phyloP scores from a whole-genome alignment of 2,797 vertebrate genomes.

The Galagoides demidoff region DNA sequence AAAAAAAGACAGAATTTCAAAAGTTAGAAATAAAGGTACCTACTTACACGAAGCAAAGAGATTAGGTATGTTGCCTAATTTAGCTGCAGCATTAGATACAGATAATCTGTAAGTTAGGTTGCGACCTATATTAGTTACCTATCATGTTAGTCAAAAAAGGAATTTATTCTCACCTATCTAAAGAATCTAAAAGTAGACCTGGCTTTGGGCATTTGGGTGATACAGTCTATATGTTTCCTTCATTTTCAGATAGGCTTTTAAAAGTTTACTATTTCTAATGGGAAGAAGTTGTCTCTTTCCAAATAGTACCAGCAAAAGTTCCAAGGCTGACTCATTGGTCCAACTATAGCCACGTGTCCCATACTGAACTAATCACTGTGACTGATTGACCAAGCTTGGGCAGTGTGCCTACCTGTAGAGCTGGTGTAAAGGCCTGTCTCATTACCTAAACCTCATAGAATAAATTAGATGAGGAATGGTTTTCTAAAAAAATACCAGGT shows the following conservation, averaged over 20 bases:
- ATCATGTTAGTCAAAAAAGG: background rate
- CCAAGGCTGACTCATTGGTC: background rate
- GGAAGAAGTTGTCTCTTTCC: background rate
- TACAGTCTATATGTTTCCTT: background rate
- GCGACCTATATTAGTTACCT: background rate
- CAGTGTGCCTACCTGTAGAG: background rate
- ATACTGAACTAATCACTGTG: background rate
- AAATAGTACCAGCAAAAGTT: background rate
- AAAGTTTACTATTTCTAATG: background rate
- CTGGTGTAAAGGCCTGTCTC: background rate
- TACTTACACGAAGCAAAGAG: background rate
- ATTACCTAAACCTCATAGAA: background rate
- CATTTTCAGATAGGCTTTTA: conserved; percentile 37
- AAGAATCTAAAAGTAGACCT: background rate
- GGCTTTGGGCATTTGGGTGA: background rate
- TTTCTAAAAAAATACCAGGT: background rate
- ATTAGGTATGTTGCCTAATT: background rate
- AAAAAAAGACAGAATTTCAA: background rate
- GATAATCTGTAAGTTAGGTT: background rate
- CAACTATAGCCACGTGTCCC: background rate
- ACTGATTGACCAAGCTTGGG: background rate
- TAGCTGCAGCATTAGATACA: background rate
- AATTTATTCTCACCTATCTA: background rate
- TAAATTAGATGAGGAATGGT: background rate
- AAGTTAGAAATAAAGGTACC: background rate